These are phyloP conservation scores for Zoanthus solanderi DNA, from an alignment of 92 coral and sea anemone genomes.

Conservation along the genomic window DNA sequence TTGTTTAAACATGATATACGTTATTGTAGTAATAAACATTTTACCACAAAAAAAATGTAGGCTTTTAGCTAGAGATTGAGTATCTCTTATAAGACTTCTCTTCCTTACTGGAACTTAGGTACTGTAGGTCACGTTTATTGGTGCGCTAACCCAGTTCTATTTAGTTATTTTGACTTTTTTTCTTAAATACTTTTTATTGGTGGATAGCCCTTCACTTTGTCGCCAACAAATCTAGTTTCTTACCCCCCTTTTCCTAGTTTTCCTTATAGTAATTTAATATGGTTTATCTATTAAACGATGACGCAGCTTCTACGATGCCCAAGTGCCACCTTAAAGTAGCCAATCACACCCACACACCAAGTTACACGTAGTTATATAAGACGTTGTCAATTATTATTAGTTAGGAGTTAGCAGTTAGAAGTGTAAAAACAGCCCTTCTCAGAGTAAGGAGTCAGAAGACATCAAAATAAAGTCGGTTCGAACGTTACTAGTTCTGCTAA, in stretches of 20 bases:
- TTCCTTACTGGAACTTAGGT: background rate
- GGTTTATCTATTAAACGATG: background rate
- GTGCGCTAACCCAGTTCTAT: background rate
- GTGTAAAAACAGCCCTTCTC: no score
- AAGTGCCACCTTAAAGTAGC: background rate
- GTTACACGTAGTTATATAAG: background rate
- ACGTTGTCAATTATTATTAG: background rate
- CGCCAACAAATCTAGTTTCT: background rate
- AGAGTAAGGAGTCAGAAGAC: no score
- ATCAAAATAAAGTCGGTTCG: no score
- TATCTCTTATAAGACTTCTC: background rate
- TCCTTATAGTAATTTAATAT: no score
- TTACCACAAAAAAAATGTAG: background rate
- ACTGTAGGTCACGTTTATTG: background rate
- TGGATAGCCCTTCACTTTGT: conserved; percentile 1
- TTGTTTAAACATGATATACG: background rate
- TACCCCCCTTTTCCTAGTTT: no score
- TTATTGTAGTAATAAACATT: background rate
- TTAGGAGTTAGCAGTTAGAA: background rate
- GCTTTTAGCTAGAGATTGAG: background rate
- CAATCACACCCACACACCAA: background rate
- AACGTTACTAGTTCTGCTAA: no score
- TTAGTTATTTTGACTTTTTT: background rate
- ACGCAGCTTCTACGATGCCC: background rate
- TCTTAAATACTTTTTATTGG: background rate